Evolutionary conservation across 2,113 vertebrate genomes (phyloP).

Genomic region (Peromyscus polionotus): DNA sequence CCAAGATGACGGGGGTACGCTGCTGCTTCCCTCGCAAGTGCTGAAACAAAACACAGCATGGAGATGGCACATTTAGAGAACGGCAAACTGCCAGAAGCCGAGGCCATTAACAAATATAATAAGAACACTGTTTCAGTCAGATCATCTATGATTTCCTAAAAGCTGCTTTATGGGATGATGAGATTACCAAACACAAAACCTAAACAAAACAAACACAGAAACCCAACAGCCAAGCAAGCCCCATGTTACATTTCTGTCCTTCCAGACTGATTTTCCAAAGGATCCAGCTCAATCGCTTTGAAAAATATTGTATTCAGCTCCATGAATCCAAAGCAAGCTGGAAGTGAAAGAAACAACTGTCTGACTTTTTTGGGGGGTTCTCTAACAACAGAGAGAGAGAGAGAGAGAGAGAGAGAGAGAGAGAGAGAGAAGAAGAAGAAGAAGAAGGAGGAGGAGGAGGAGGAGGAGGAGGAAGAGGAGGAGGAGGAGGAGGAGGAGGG

Average conservation of each 20-base stretch:
- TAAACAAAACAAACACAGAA: not conserved
- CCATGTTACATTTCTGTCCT: not conserved
- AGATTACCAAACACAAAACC: slow-evolving; percentile 33
- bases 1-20: not conserved
- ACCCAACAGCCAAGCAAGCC: not conserved
- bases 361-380: slow-evolving; percentile 43
- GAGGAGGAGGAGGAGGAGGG: too few relatives aligned
- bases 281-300: not conserved
- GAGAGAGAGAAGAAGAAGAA: too few relatives aligned
- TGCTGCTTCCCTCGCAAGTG: not conserved
- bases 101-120: not conserved
- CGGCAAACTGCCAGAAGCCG: not conserved
- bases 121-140: not conserved
- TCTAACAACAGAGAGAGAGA: not conserved
- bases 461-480: too few relatives aligned
- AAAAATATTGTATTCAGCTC: slow-evolving; percentile 30
- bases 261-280: not conserved
- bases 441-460: too few relatives aligned
- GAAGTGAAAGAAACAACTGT: slow-evolving; percentile 69
- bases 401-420: too few relatives aligned
- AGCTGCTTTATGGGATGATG: slow-evolving; percentile 15
- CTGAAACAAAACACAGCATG: slow-evolving; percentile 70
- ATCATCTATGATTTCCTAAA: not conserved
- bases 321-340: slow-evolving; percentile 47
- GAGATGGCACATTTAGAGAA: not conserved